Percentiles rank a stretch among this genome's conserved stretches.
Conservation (phyloP, 2,113 vertebrate genomes). For the Caracal caracal region DNA sequence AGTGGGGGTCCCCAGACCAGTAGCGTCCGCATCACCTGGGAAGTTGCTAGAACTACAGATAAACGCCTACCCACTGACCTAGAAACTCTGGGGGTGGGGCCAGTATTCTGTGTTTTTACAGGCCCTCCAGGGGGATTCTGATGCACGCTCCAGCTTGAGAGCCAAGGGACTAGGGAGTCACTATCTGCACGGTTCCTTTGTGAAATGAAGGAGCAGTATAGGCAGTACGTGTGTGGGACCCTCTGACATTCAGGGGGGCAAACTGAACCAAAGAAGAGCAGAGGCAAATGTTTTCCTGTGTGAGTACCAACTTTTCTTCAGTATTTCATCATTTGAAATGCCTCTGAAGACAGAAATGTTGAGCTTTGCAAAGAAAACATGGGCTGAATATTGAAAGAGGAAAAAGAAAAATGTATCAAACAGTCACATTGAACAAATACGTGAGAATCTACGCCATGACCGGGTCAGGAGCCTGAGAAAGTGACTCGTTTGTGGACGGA, state of each 20-base stretch:
- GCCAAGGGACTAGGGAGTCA: neutral
- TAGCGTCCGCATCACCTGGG: neutral
- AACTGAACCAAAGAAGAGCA: neutral
- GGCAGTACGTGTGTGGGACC: neutral
- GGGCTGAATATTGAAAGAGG: neutral
- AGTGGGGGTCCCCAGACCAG: accelerated
- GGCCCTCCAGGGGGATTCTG: neutral
- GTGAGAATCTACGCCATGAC: neutral
- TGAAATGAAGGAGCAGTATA: neutral
- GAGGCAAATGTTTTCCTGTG: neutral
- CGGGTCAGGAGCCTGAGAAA: neutral
- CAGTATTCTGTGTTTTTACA: neutral
- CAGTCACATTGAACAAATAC: neutral
- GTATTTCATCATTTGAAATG: neutral
- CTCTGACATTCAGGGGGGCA: neutral
- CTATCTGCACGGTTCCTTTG: neutral
- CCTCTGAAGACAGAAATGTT: neutral
- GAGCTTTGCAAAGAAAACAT: conserved; percentile 20
- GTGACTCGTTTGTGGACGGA: neutral
- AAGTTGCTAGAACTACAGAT: neutral
- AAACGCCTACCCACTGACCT: accelerated
- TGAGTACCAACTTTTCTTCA: neutral
- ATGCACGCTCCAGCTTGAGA: neutral
- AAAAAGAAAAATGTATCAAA: neutral
- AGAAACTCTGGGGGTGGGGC: neutral